Conservation (phyloP, 2,113 vertebrate species). For the Sarotherodon lohbergeri region DNA sequence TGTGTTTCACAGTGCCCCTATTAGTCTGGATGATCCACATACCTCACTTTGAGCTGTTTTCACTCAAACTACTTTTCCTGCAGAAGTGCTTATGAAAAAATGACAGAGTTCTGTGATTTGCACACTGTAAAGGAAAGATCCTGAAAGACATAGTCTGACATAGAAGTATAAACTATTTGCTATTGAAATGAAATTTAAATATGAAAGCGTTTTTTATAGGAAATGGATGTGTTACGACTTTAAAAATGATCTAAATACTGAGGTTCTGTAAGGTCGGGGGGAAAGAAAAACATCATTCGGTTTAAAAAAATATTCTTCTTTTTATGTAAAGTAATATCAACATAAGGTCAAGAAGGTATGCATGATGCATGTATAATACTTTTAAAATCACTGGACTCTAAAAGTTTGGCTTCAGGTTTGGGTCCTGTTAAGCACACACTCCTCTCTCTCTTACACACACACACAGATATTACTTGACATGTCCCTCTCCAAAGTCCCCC, state of each 20-base stretch:
- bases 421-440: not conserved
- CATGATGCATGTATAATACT: not conserved
- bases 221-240: not conserved
- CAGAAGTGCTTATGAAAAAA: not conserved
- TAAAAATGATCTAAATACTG: not conserved
- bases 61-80: not conserved
- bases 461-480: not conserved
- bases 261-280: not conserved
- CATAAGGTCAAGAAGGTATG: not conserved
- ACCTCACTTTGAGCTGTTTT: not conserved
- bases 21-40: not conserved
- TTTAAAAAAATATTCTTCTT: not conserved
- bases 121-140: not conserved
- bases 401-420: slow-evolving; percentile 5
- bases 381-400: not conserved
- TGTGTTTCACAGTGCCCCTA: not conserved
- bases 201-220: not conserved
- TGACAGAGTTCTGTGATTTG: not conserved
- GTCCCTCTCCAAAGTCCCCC: not conserved
- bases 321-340: not conserved
- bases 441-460: not conserved
- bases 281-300: not conserved
- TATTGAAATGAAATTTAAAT: not conserved
- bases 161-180: not conserved
- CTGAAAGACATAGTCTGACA: not conserved